Evolutionary conservation across 1,140 invertebrate genomes (phyloP).

Genomic region (Lucilia sericata): DNA sequence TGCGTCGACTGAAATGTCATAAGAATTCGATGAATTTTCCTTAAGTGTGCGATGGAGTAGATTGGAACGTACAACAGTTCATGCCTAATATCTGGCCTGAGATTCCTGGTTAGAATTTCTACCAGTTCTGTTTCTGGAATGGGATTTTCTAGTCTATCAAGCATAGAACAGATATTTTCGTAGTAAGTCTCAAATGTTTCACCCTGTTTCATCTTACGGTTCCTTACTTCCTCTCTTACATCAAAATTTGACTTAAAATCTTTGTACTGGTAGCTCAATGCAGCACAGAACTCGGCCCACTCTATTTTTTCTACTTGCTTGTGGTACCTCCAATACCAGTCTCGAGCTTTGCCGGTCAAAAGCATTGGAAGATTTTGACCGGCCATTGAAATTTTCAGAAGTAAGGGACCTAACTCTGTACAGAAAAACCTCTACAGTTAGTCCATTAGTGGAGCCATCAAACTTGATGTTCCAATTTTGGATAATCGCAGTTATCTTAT

Average conservation of each 20-base stretch:
- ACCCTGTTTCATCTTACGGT: not conserved
- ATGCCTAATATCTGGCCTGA: not conserved
- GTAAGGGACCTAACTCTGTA: not conserved
- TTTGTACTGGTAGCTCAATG: not conserved
- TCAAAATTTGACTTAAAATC: not conserved
- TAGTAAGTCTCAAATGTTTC: slow-evolving; percentile 14
- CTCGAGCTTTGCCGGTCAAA: not conserved
- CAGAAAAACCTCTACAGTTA: too few species aligned
- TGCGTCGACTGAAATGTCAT: too few species aligned
- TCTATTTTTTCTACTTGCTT: not conserved
- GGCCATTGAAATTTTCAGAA: not conserved
- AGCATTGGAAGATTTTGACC: not conserved
- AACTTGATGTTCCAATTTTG: too few species aligned
- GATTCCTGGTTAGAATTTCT: not conserved
- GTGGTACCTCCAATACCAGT: not conserved
- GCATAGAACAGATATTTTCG: not conserved
- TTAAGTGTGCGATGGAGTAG: too few species aligned
- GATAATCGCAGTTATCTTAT: too few species aligned
- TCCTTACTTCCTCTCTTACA: not conserved
- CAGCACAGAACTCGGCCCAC: not conserved
- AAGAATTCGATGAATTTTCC: too few species aligned
- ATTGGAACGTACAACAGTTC: too few species aligned
- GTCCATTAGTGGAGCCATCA: too few species aligned
- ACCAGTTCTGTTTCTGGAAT: not conserved
- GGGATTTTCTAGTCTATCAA: not conserved